These are phyloP conservation scores for Aplysina aerophoba DNA, from an alignment of 37 sponge, comb jelly and placozoan genomes.

Conservation along the genomic window DNA sequence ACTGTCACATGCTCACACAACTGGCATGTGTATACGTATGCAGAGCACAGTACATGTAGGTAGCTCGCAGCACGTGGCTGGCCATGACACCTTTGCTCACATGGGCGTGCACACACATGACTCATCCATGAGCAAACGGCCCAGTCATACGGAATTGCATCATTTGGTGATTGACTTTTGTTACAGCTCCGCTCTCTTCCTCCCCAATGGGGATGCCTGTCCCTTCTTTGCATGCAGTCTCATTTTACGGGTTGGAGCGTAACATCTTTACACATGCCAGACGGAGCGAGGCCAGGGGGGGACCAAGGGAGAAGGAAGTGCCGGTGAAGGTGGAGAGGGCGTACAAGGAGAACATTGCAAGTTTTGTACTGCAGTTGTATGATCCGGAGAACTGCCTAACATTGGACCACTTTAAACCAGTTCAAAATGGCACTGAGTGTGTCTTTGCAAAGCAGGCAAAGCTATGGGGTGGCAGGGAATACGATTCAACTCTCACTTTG, in stretches of 20 bases:
- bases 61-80: no score
- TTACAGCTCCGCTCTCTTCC: background rate
- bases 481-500: slow-evolving; percentile 42
- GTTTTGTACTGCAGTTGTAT: slow-evolving; percentile 62
- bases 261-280: background rate
- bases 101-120: no score
- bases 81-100: no score
- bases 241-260: slow-evolving; percentile 9
- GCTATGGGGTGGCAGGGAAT: slow-evolving; percentile 77
- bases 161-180: background rate
- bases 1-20: no score
- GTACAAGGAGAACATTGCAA: slow-evolving; percentile 53
- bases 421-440: slow-evolving; percentile 76
- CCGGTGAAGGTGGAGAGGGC: slow-evolving; percentile 29
- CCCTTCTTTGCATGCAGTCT: background rate
- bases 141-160: no score
- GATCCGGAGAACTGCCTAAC: slow-evolving; percentile 65
- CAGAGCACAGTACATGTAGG: no score
- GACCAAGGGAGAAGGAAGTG: slow-evolving; percentile 42
- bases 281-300: background rate
- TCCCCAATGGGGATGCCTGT: background rate
- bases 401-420: slow-evolving; percentile 65
- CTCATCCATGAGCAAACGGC: no score
- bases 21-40: no score
- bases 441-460: slow-evolving; percentile 71